Conservation (phyloP, 2,113 vertebrate genomes). For the Engystomops pustulosus region DNA sequence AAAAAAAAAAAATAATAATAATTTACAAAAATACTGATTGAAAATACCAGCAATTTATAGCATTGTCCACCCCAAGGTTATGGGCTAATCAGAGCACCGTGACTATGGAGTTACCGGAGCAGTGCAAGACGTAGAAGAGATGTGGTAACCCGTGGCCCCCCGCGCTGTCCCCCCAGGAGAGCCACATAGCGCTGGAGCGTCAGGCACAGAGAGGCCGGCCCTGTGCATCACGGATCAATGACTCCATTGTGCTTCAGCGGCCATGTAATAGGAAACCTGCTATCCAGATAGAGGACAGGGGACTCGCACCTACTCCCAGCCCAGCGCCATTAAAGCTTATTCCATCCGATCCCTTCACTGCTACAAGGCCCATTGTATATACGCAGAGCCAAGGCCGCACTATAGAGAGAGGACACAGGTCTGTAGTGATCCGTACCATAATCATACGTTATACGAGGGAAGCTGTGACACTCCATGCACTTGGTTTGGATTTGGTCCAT, state of each 20-base stretch:
- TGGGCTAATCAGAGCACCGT: conserved; percentile 44
- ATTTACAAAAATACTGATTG: conserved; percentile 59
- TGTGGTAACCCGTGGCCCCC: not conserved
- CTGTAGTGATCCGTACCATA: too few species aligned
- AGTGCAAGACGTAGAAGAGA: not conserved
- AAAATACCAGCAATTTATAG: conserved; percentile 58
- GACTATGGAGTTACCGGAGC: not conserved
- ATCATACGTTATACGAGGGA: conserved; percentile 78
- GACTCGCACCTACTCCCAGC: not conserved
- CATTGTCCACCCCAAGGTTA: conserved; percentile 31
- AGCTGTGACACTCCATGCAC: conserved; percentile 84
- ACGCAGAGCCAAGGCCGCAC: conserved; percentile 77
- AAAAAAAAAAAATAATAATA: conserved; percentile 17
- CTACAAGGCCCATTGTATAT: conserved; percentile 62
- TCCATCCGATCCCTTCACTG: not conserved
- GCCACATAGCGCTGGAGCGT: not conserved
- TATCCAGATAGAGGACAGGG: not conserved
- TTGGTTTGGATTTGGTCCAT: conserved; percentile 85
- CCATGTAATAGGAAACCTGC: not conserved
- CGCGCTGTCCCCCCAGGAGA: not conserved
- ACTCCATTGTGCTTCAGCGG: conserved; percentile 16
- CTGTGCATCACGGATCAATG: not conserved
- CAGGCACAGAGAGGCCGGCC: not conserved
- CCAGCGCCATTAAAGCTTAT: conserved; percentile 20
- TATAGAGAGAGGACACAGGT: conserved; percentile 74